Conservation (phyloP, 2,888 invertebrate species). For the Odontomyia ornata region DNA sequence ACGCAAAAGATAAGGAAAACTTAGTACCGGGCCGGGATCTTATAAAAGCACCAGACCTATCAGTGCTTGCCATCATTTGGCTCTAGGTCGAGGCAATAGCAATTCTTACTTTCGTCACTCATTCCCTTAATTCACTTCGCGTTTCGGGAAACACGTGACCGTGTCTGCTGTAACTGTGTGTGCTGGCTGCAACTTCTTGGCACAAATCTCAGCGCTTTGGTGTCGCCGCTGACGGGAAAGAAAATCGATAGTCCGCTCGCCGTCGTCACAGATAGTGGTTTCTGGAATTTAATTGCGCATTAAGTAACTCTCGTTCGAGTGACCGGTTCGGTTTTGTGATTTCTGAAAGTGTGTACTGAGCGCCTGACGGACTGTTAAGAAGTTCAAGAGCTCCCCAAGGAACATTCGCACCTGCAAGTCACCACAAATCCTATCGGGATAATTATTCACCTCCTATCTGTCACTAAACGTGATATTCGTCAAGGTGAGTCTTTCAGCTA, state of each 20-base stretch:
- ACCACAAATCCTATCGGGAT: no score
- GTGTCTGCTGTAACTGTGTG: not conserved
- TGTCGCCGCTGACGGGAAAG: not conserved
- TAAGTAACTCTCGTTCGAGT: not conserved
- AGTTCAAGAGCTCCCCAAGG: no score
- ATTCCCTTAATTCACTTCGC: not conserved
- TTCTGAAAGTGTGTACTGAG: not conserved
- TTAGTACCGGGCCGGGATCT: not conserved
- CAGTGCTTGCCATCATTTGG: not conserved
- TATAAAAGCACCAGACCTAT: not conserved
- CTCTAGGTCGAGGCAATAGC: not conserved
- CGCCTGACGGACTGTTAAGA: not conserved
- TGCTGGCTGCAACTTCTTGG: not conserved
- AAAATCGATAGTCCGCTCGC: constrained; percentile 25
- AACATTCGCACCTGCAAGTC: no score
- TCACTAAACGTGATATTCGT: no score
- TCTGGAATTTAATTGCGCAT: constrained; percentile 31
- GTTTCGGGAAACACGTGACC: not conserved
- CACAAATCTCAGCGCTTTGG: not conserved
- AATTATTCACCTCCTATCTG: no score
- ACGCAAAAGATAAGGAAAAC: no score
- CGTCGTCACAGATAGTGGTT: not conserved
- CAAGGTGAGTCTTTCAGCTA: no score
- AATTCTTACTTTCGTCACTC: not conserved
- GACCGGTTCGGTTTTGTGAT: not conserved